Evolutionary conservation across 2,113 vertebrate species (phyloP), one percentile per base, ranked within the genome.

Genomic region (Misgurnus mizolepis): DNA sequence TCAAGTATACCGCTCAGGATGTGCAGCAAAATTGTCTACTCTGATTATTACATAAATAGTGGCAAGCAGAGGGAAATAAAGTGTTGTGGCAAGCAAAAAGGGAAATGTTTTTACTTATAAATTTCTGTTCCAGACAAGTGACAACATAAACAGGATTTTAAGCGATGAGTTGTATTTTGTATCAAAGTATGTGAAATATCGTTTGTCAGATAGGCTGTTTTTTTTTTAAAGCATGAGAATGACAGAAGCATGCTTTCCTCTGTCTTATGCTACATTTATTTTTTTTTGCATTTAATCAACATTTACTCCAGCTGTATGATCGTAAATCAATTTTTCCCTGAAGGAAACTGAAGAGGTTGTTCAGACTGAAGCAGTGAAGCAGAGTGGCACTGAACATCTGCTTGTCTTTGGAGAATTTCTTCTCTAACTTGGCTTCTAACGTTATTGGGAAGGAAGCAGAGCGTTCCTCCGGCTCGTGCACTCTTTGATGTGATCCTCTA

Each of bases 351-450:
- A 27, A 27, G 67, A 55, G 22, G 3, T 1, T 40, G 49, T 39
- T 55, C 49, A 56, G 14, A 50, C 56, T 39, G 22, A 9, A 66
- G 71, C 17, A 66, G n/a, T 66, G 50, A 62, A 70, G n/a, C 73
- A 71, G 50, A 55, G 34, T 45, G 56, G 41, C 43, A 14, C 73
- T 74, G 50, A 80, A 74, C 80, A 86, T 82, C 78, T 84, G 68
- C 50, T 82, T 65, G 41, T 82, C 70, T 75, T 3, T 11, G 17
- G 34, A 27, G 58, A 68, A 73, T 64, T 67, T 72, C n/a, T 77
- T 53, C 55, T 76, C 74, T 27, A 7, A 12, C n/a, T 78, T 61
- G 62, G 47, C 43, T 81, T 77, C 61, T 41, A 78, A 68, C 55
- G 22, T 72, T 40, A 76, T 62, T 69, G 22, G 8, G 18, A 64